A percentile compares a stretch with the other conserved stretches of the same genome.
Evolutionary conservation across 2,888 invertebrate genomes (phyloP).

Genomic region (Hoplodrina ambigua): DNA sequence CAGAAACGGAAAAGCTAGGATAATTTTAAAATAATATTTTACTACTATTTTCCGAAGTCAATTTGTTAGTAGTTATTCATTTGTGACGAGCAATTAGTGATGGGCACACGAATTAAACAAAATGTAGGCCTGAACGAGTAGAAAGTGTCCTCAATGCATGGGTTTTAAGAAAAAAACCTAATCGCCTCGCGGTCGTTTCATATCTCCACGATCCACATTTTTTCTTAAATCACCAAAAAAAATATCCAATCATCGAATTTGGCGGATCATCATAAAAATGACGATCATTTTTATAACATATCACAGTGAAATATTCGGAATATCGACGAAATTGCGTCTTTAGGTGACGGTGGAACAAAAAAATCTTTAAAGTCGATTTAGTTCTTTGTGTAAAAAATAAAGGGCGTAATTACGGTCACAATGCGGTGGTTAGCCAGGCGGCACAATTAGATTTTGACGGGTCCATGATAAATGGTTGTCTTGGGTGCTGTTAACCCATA

Average conservation of each 20-base stretch:
- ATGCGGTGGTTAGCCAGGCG: constrained; percentile 86
- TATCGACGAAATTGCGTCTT: constrained; percentile 81
- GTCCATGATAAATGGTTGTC: constrained; percentile 87
- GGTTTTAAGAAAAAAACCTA: constrained; percentile 17
- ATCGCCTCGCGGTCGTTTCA: constrained; percentile 4
- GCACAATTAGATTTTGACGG: constrained; percentile 91
- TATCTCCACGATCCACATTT: constrained; percentile 18
- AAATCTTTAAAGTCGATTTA: constrained; percentile 83
- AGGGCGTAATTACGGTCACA: constrained; percentile 89
- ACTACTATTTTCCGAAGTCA: background rate
- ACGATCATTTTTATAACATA: constrained; percentile 61
- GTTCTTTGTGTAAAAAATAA: constrained; percentile 84
- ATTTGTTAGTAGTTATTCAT: background rate
- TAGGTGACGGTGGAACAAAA: constrained; percentile 75
- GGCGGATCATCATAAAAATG: constrained; percentile 61
- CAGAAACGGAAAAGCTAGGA: background rate
- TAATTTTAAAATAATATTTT: background rate
- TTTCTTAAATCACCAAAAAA: constrained; percentile 33
- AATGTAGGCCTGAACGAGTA: constrained; percentile 24
- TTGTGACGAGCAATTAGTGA: constrained; percentile 21
- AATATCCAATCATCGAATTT: constrained; percentile 50
- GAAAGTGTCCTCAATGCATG: constrained; percentile 53
- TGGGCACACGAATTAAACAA: constrained; percentile 16
- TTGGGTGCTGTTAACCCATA: constrained; percentile 74
- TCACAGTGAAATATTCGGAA: constrained; percentile 81